Base-by-base conservation (phyloP, 2,888 invertebrate genomes). In the Synergus gifuensis region DNA sequence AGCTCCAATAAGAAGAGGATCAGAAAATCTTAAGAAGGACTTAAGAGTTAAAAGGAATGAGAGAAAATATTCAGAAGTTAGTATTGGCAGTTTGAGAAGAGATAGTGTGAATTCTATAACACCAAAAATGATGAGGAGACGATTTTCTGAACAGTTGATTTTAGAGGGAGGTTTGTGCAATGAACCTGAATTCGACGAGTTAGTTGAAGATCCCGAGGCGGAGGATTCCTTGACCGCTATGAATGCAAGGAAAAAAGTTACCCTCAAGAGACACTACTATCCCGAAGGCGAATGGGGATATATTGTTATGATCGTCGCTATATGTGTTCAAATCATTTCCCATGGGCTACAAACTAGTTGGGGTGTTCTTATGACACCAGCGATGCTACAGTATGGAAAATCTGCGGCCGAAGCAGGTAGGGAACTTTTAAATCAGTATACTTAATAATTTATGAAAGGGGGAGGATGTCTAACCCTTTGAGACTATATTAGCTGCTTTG, bases 231-330 rank as follows among this genome's bases (percentile, higher is more conserved):
- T 89, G 73, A 88, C 87, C 44, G 86, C 84, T 42, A 85, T 84
- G 64, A 90, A 90, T 81, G 90, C 90, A 36, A 85, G 89, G 18
- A 90, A 88, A 78, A 90, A 84, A 78, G 83, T 90, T 76, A 90
- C 89, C 14, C 85, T 90, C 3, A 89, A 86, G 78, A 88, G 91
- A 78, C 96, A 97, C 90, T 97, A 97, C 93, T 97, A 97, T 92
- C 97, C 97, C 40, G 97, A 97, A 92, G 97, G 97, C 8, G 96
- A 96, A 1, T 97, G 97, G 97, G 97, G 97, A 40, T 97, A 96
- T 96, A 95, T 96, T 80, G 95, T 97, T 78, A 94, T 96, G 9
- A 93, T 94, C 42, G 95, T 95, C 58, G 96, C 95, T 14, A 94
- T 96, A 46, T 91, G 96, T 49, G 95, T 95, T 67, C 96, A 97